Evolutionary conservation across 2,797 vertebrate genomes (phyloP).

Genomic region (Argya squamiceps): DNA sequence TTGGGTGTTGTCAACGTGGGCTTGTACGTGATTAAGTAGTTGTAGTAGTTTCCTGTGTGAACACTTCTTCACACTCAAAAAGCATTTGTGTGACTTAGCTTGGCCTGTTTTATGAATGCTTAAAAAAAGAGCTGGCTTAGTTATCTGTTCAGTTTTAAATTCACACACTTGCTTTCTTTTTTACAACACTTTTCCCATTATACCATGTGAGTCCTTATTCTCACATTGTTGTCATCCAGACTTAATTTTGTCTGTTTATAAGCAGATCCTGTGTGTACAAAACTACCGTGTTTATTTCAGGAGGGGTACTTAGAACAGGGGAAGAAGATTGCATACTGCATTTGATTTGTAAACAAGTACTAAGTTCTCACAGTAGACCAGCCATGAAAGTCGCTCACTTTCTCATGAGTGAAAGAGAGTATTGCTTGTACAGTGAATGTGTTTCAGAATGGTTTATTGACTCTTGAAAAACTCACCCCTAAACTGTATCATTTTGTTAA

Average conservation of each 20-base stretch:
- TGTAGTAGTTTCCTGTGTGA: not conserved
- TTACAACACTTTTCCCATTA: not conserved
- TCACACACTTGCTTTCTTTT: not conserved
- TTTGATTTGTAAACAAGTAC: not conserved
- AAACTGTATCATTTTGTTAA: not conserved
- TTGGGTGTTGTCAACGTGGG: not conserved
- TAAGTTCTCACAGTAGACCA: not conserved
- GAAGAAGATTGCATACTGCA: not conserved
- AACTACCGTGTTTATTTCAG: not conserved
- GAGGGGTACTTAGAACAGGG: not conserved
- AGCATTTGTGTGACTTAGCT: not conserved
- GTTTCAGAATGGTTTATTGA: not conserved
- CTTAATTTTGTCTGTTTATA: not conserved
- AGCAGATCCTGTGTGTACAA: not conserved
- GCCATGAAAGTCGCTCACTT: not conserved
- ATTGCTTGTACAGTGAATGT: not conserved
- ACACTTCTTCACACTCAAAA: not conserved
- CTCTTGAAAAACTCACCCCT: not conserved
- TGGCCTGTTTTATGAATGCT: not conserved
- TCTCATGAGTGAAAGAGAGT: not conserved
- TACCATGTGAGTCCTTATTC: not conserved
- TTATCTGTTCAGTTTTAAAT: not conserved
- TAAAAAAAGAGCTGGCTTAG: not conserved
- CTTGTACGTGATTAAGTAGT: not conserved
- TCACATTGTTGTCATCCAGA: not conserved